These are phyloP conservation scores for Chunga burmeisteri DNA, from an alignment of 2,113 vertebrate species.

Conservation along the genomic window DNA sequence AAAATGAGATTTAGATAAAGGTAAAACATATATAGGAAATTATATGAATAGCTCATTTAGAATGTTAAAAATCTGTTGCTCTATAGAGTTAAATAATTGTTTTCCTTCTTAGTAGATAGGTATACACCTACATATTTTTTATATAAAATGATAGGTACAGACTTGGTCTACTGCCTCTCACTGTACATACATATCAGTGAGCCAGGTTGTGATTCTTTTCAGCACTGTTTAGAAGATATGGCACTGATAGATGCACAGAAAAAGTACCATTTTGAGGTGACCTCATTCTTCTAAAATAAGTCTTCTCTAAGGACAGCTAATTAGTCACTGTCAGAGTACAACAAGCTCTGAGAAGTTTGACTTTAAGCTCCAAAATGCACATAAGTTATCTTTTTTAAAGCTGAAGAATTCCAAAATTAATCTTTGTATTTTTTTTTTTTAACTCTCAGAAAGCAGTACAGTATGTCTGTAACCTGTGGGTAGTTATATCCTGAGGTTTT, in stretches of 20 bases:
- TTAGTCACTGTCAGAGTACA: slow-evolving; percentile 43
- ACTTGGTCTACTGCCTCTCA: neutral
- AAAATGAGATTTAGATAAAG: neutral
- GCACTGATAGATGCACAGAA: slow-evolving; percentile 57
- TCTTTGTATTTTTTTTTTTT: neutral
- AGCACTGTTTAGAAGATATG: neutral
- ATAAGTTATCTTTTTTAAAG: neutral
- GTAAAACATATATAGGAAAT: neutral
- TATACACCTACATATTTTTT: neutral
- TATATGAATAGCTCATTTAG: neutral
- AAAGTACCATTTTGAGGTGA: slow-evolving; percentile 38
- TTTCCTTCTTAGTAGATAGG: neutral
- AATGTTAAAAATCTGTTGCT: neutral
- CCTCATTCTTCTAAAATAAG: slow-evolving; percentile 17
- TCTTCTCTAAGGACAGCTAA: slow-evolving; percentile 18
- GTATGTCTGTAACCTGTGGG: neutral
- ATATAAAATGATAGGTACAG: neutral
- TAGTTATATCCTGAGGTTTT: neutral
- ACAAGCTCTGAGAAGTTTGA: neutral
- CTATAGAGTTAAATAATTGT: neutral
- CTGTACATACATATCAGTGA: neutral
- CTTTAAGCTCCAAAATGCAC: neutral
- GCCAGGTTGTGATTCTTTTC: neutral
- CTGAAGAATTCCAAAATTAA: neutral
- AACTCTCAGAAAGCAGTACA: neutral